Percentiles rank a stretch among this genome's conserved stretches.
These are phyloP conservation scores for Spilosoma lubricipeda DNA, from an alignment of 2,888 invertebrate genomes.

Conservation along the genomic window DNA sequence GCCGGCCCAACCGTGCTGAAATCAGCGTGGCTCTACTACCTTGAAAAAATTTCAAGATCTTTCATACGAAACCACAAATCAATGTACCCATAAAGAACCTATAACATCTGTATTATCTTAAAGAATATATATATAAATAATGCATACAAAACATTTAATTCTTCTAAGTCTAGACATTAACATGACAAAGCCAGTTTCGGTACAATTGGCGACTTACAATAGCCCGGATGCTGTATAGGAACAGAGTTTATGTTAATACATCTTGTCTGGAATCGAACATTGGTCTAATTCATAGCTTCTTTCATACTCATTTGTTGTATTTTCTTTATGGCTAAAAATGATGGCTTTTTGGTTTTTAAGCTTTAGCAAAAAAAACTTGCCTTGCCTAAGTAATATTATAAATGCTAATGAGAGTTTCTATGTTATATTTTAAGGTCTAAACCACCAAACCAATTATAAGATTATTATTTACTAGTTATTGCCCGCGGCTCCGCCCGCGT, in stretches of 20 bases:
- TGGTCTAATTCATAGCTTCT: constrained; percentile 24
- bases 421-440: too few species aligned
- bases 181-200: constrained; percentile 32
- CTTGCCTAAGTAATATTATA: too few species aligned
- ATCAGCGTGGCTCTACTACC: too few species aligned
- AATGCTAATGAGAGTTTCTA: too few species aligned
- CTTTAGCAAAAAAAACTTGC: neutral
- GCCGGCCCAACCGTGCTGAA: too few species aligned
- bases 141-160: constrained; percentile 18
- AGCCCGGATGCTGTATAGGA: constrained; percentile 33
- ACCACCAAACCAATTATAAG: too few species aligned
- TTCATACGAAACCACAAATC: neutral
- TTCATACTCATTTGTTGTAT: constrained; percentile 3
- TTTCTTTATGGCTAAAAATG: neutral
- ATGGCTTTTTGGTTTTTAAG: neutral
- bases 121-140: neutral
- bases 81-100: neutral
- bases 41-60: neutral
- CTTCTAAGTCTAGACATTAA: constrained; percentile 32
- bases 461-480: too few species aligned
- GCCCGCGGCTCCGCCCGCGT: too few species aligned
- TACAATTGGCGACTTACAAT: constrained; percentile 9
- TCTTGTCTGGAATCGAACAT: constrained; percentile 12
- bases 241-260: constrained; percentile 23
- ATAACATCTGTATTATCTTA: neutral